phyloP scores from a whole-genome alignment of 2,888 invertebrate genomes.

The Microplitis manilae region DNA sequence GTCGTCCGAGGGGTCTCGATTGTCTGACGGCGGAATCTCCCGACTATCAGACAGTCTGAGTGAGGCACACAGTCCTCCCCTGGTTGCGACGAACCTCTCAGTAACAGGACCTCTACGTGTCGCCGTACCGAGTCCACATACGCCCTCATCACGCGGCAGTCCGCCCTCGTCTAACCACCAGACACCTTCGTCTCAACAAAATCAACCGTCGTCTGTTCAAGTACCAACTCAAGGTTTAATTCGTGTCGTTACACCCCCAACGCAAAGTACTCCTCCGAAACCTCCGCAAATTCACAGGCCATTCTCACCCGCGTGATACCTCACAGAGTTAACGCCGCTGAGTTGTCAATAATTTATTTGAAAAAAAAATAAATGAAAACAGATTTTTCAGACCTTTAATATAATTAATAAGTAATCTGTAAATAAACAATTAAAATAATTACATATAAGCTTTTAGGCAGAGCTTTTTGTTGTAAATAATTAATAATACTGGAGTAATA shows the following conservation, averaged over 20 bases:
- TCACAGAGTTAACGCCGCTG: constrained; percentile 1
- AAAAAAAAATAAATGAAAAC: not conserved
- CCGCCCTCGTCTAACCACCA: constrained; percentile 59
- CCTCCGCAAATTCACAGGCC: constrained; percentile 70
- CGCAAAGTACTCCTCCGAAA: constrained; percentile 60
- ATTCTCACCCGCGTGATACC: constrained; percentile 71
- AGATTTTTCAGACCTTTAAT: not conserved
- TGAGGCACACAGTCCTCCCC: constrained; percentile 69
- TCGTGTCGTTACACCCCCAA: constrained; percentile 66
- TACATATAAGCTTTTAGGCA: not conserved
- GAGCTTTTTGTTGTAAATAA: constrained; percentile 16
- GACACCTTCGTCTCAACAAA: constrained; percentile 47
- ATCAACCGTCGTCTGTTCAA: constrained; percentile 40
- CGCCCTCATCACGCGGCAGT: constrained; percentile 69
- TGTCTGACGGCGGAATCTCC: constrained; percentile 69
- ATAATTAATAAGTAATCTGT: not conserved
- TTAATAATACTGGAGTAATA: not conserved
- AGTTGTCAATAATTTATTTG: not conserved
- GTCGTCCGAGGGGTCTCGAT: constrained; percentile 65
- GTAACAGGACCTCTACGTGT: constrained; percentile 69
- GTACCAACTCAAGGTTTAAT: constrained; percentile 64
- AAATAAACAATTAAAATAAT: constrained; percentile 1
- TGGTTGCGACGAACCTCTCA: constrained; percentile 69
- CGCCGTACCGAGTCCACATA: constrained; percentile 69
- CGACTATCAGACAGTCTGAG: constrained; percentile 68